These are phyloP conservation scores for Microcebus ravelobensis DNA, from an alignment of 2,113 vertebrate genomes.

Conservation along the genomic window DNA sequence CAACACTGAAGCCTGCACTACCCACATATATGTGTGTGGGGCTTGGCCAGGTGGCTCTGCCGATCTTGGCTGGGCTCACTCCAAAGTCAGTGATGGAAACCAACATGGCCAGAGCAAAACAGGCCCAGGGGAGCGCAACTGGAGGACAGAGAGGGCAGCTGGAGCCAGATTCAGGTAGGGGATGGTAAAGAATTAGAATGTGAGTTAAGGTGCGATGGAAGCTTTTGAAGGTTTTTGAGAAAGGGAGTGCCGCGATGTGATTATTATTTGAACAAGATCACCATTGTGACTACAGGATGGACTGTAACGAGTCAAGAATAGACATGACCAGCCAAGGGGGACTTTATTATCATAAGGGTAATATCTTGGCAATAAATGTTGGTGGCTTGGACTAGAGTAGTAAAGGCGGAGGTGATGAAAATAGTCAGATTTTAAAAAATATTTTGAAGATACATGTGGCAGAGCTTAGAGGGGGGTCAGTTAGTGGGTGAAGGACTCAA, in stretches of 20 bases:
- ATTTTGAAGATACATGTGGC: background rate
- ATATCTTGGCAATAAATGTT: background rate
- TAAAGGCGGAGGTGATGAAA: background rate
- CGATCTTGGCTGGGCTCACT: background rate
- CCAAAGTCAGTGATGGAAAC: background rate
- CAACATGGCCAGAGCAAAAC: background rate
- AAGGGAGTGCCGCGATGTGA: background rate
- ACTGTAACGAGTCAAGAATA: background rate
- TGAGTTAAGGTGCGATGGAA: background rate
- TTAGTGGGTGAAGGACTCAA: background rate
- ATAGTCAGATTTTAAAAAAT: background rate
- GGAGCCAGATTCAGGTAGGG: background rate
- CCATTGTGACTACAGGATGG: background rate
- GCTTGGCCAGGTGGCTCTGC: background rate
- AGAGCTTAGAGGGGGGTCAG: background rate
- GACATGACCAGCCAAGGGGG: background rate
- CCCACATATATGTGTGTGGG: background rate
- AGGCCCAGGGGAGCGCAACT: background rate
- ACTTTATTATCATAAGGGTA: background rate
- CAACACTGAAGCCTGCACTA: background rate
- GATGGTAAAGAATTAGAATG: background rate
- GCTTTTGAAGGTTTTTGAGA: background rate
- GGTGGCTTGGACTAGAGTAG: background rate
- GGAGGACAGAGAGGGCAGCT: background rate
- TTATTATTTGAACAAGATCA: background rate